Percentiles rank a stretch among this genome's conserved stretches.
Conservation (phyloP, 2,888 invertebrate genomes). For the Anthrax anthrax region DNA sequence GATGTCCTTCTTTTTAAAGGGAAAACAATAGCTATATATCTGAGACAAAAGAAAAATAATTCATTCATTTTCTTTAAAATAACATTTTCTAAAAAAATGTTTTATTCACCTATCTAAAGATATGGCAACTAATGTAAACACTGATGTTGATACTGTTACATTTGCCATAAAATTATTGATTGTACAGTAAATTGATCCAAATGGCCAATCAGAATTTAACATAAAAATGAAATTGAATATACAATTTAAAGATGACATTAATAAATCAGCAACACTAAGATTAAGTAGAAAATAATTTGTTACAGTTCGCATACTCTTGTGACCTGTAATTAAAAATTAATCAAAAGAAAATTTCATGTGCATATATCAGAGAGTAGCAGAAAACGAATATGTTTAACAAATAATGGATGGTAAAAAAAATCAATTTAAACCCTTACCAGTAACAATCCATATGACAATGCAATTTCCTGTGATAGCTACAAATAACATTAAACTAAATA, state of each 20-base stretch:
- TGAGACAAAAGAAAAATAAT: slow-evolving; percentile 27
- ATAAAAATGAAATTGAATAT: slow-evolving; percentile 84
- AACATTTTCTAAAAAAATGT: neutral
- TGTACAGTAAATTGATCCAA: slow-evolving; percentile 75
- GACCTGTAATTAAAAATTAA: slow-evolving; percentile 55
- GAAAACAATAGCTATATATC: slow-evolving; percentile 82
- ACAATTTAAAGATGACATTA: slow-evolving; percentile 79
- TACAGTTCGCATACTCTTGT: slow-evolving; percentile 72
- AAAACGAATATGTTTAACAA: no score
- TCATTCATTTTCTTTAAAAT: neutral
- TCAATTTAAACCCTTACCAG: slow-evolving; percentile 46
- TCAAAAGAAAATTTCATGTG: no score
- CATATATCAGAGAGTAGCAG: no score
- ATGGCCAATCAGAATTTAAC: slow-evolving; percentile 76
- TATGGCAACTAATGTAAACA: slow-evolving; percentile 87
- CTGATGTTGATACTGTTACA: slow-evolving; percentile 81
- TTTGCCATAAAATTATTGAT: slow-evolving; percentile 84
- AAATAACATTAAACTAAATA: slow-evolving; percentile 65
- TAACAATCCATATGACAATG: slow-evolving; percentile 88
- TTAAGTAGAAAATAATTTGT: slow-evolving; percentile 89
- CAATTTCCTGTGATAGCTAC: slow-evolving; percentile 75
- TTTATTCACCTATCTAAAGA: slow-evolving; percentile 70
- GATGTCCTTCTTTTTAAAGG: slow-evolving; percentile 79
- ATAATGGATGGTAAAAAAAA: no score
- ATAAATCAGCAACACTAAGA: slow-evolving; percentile 71